Evolutionary conservation across 2,797 vertebrate species (phyloP).

Genomic region (Neosalanx taihuensis): DNA sequence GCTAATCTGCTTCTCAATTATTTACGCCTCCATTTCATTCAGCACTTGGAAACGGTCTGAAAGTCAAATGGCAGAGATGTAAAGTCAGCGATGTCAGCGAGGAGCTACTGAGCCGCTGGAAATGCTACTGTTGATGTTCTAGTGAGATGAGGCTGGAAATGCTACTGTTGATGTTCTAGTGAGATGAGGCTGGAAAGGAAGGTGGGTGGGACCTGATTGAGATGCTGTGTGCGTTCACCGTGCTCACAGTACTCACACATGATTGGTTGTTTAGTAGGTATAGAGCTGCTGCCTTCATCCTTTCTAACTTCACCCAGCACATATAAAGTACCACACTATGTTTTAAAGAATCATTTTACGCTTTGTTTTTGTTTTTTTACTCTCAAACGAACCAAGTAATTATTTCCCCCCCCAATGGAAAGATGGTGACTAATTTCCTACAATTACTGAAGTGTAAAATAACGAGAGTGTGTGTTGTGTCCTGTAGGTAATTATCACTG

Average conservation of each 20-base stretch:
- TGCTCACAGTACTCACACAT: not conserved
- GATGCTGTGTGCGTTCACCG: not conserved
- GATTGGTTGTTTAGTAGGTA: not conserved
- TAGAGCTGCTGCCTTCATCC: not conserved
- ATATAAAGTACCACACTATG: not conserved
- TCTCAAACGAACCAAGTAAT: slow-evolving; percentile 18
- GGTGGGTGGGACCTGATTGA: not conserved
- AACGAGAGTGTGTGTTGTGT: slow-evolving; percentile 39
- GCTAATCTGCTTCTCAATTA: slow-evolving; percentile 31
- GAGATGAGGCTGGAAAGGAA: not conserved
- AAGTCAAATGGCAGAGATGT: not conserved
- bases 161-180: not conserved
- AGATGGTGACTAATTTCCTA: slow-evolving; percentile 44
- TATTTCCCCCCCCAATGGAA: slow-evolving; percentile 22
- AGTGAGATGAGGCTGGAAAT: not conserved
- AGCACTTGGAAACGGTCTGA: not conserved
- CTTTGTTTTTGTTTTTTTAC: slow-evolving; percentile 1
- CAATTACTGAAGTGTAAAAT: slow-evolving; percentile 58
- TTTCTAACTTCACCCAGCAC: not conserved
- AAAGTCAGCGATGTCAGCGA: not conserved
- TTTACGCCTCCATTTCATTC: slow-evolving; percentile 25
- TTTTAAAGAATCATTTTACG: slow-evolving; percentile 7
- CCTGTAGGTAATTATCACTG: slow-evolving; percentile 32
- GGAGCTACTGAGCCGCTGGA: not conserved
- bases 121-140: not conserved